phyloP scores from a whole-genome alignment of 2,113 vertebrate species.

The Eulemur rufifrons region DNA sequence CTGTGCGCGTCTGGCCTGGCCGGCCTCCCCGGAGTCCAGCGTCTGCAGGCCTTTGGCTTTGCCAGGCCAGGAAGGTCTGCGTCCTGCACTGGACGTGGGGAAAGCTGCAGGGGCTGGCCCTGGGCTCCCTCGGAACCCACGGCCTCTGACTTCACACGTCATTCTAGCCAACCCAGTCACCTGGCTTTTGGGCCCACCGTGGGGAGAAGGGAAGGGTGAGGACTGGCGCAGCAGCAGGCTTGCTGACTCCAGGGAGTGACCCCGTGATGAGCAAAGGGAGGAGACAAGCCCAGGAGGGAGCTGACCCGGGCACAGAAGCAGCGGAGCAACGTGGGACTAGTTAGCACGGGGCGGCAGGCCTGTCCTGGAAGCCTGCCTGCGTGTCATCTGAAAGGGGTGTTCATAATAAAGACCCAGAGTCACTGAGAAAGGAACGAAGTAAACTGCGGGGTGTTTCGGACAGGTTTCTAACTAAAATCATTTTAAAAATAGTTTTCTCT shows the following conservation, averaged over 20 bases:
- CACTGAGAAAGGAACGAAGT: background rate
- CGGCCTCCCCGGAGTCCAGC: rapidly evolving
- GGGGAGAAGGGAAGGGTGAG: background rate
- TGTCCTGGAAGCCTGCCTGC: background rate
- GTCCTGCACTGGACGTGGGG: rapidly evolving
- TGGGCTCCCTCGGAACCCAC: background rate
- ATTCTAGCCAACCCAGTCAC: background rate
- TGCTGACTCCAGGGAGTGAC: background rate
- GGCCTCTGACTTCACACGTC: background rate
- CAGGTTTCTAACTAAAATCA: background rate
- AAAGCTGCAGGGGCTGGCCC: too few species aligned
- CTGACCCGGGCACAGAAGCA: background rate
- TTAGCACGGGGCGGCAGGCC: rapidly evolving
- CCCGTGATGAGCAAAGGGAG: background rate
- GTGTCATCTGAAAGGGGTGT: background rate
- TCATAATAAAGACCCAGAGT: background rate
- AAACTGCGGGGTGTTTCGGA: background rate
- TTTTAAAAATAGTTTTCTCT: background rate
- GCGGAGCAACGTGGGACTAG: background rate
- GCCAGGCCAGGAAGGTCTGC: rapidly evolving
- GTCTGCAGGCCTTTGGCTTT: background rate
- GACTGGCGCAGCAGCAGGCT: background rate
- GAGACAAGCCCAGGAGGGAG: background rate
- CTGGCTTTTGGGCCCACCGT: background rate
- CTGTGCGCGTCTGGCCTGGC: background rate